Evolutionary conservation across 1,140 invertebrate species (phyloP).

Genomic region (Heliconius hewitsoni): DNA sequence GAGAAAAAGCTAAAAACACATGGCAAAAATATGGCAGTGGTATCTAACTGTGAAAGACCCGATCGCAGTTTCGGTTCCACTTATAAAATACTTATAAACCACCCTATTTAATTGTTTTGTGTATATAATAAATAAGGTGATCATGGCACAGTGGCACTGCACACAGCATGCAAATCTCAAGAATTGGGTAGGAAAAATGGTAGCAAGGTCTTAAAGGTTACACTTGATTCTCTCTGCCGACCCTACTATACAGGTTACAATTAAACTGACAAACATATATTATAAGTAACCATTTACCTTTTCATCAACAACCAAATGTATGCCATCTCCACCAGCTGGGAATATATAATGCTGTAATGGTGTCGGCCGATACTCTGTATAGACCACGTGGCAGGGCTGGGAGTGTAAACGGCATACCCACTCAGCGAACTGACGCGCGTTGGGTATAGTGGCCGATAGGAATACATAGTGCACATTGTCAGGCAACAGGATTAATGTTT

Average conservation of each 20-base stretch:
- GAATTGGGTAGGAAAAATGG: too few relatives aligned
- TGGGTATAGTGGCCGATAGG: conserved; percentile 99
- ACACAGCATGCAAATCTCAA: too few relatives aligned
- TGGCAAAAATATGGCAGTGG: too few relatives aligned
- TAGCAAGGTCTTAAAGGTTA: too few relatives aligned
- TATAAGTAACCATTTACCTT: conserved; percentile 81
- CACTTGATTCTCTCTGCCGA: too few relatives aligned
- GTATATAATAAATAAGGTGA: too few relatives aligned
- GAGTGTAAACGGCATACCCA: conserved; percentile 99
- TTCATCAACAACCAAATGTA: conserved; percentile 98
- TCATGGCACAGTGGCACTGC: too few relatives aligned
- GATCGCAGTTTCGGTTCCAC: too few relatives aligned
- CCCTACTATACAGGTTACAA: background rate
- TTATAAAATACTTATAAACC: too few relatives aligned
- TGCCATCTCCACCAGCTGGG: conserved; percentile 95
- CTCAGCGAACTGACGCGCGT: conserved; percentile 98
- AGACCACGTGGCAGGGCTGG: conserved; percentile 99
- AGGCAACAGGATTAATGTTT: conserved; percentile 98
- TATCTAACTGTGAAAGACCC: too few relatives aligned
- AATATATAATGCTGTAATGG: conserved; percentile 99
- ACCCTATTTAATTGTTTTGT: too few relatives aligned
- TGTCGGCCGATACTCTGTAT: conserved; percentile 98
- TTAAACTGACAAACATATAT: background rate
- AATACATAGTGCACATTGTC: conserved; percentile 99
- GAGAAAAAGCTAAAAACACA: too few relatives aligned